Evolutionary conservation across 2,797 vertebrate species (phyloP), one percentile per base, ranked within the genome.

Genomic region (Merluccius polli): DNA sequence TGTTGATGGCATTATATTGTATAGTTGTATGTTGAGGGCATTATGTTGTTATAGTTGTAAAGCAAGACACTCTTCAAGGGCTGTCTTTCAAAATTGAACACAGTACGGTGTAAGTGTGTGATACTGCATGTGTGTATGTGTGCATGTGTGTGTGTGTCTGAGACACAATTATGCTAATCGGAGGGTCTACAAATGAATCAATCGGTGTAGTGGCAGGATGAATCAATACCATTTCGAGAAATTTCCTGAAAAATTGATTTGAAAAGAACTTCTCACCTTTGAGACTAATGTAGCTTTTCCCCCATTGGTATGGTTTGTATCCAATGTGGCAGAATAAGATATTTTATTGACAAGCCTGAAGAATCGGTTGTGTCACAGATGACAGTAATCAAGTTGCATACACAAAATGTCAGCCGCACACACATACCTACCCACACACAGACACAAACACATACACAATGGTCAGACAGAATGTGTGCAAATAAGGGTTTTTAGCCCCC

Each of bases 401-500:
- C 21, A 21, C 48, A n/a, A 52, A 52, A 52, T 52, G 48, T 52
- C 48, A 52, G 48, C 36, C 63, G 30, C 63, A 67, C 27, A 30
- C 63, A 67, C 27, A 67, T 6, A 29, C 75, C 48, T 2, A 65
- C 16, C 10, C 31, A 70, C 68, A 70, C 68, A 75, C 67, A 72
- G 63, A 36, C 38, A 70, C 77, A 78, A 27, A 29, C 79, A 81
- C 84, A 86, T 74, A 83, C 75, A 85, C 85, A 78, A 75, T 77
- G 84, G 82, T 82, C 78, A 80, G 76, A 70, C 76, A 79, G 78
- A 75, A 72, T 67, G 48, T 76, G 78, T 73, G 69, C 80, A 74
- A 83, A 78, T 85, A 78, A 75, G 35, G 68, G 80, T 76, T 86
- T 87, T 83, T 67, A 30, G 85, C 79, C 83, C 84, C 78, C 36